Conservation (phyloP, 1,140 invertebrate genomes). For the Tetramorium alpestre region DNA sequence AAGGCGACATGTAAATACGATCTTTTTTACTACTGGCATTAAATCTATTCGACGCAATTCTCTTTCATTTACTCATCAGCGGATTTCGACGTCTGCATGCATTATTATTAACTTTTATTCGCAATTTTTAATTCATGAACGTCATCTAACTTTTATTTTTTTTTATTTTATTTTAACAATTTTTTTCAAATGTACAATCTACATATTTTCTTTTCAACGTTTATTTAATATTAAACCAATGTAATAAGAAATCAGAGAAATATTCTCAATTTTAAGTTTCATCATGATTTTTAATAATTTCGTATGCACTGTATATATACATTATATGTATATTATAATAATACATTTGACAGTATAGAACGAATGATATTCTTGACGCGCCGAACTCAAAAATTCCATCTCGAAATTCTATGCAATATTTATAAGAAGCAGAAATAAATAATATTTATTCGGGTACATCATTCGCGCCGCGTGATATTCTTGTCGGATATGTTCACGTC, state of each 20-base stretch:
- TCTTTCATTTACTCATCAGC: not conserved
- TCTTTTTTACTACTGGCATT: not conserved
- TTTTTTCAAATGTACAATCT: not conserved
- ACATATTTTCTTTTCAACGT: not conserved
- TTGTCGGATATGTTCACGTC: constrained; percentile 18
- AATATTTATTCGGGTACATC: not conserved
- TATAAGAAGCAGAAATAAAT: constrained; percentile 1
- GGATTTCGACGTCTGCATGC: not conserved
- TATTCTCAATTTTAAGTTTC: not conserved
- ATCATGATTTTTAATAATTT: not conserved
- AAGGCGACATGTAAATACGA: not conserved
- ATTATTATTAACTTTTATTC: constrained; percentile 23
- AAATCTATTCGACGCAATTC: constrained; percentile 2
- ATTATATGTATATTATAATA: not conserved
- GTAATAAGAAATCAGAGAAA: not conserved
- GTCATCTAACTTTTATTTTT: not conserved
- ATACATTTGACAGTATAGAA: not conserved
- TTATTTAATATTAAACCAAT: not conserved
- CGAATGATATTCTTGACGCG: not conserved
- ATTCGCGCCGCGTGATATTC: constrained; percentile 15
- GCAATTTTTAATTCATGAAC: not conserved
- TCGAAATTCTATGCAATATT: constrained; percentile 4
- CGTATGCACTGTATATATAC: too few relatives aligned
- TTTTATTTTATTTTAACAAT: not conserved
- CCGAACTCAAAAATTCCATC: not conserved